A percentile compares a stretch with the other conserved stretches of the same genome.
Conservation (phyloP, 2,888 invertebrate genomes). For the Eledone cirrhosa region DNA sequence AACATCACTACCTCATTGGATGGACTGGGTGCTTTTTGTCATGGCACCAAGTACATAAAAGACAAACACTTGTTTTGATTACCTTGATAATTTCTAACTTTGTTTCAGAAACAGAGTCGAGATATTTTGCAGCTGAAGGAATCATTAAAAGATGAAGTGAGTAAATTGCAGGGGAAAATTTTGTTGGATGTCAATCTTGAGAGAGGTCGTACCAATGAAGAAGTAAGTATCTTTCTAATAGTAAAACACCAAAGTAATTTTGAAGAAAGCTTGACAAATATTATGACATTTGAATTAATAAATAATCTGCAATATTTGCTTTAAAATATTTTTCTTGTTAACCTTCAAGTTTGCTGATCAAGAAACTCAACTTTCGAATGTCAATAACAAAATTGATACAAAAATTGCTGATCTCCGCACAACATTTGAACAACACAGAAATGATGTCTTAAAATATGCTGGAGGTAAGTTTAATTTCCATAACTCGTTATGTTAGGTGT, state of each 20-base stretch:
- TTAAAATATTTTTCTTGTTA: too few relatives aligned
- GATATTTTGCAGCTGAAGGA: conserved; percentile 55
- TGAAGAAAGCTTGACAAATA: too few relatives aligned
- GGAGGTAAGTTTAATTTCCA: conserved; percentile 49
- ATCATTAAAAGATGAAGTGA: conserved; percentile 58
- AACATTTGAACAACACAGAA: conserved; percentile 62
- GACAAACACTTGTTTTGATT: not conserved
- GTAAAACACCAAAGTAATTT: not conserved
- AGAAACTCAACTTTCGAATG: conserved; percentile 49
- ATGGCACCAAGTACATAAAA: not conserved
- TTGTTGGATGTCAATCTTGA: conserved; percentile 65
- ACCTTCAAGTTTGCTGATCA: conserved; percentile 56
- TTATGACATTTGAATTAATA: too few relatives aligned
- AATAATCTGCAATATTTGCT: too few relatives aligned
- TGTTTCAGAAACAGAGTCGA: conserved; percentile 57
- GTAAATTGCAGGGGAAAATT: conserved; percentile 59
- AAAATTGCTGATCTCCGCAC: conserved; percentile 62
- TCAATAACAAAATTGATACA: conserved; percentile 64
- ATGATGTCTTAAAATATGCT: conserved; percentile 62
- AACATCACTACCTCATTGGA: too few relatives aligned
- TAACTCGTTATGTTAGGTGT: not conserved
- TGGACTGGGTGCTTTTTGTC: too few relatives aligned
- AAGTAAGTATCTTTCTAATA: conserved; percentile 48
- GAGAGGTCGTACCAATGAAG: conserved; percentile 61
- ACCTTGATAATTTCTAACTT: not conserved